Percentiles rank a stretch among this genome's conserved stretches.
phyloP scores from a whole-genome alignment of 2,797 vertebrate genomes.

The Danio aesculapii region DNA sequence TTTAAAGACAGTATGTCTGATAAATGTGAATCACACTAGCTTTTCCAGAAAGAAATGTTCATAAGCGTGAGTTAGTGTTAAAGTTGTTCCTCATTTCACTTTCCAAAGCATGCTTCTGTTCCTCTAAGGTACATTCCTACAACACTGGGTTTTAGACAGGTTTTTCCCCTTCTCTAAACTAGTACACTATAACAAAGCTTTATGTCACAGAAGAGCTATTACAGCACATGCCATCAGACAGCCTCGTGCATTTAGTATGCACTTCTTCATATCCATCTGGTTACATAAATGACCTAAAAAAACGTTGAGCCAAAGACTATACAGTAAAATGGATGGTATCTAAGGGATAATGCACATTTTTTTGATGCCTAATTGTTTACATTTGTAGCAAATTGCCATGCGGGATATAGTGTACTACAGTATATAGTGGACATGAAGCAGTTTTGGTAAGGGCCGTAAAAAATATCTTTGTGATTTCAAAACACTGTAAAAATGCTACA shows the following conservation, averaged over 20 bases:
- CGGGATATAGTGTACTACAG: too few relatives aligned
- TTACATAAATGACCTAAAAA: not conserved
- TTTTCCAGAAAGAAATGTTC: not conserved
- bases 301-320: not conserved
- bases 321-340: not conserved
- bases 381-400: too few relatives aligned
- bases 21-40: not conserved
- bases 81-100: constrained; percentile 29
- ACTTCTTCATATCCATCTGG: not conserved
- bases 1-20: not conserved
- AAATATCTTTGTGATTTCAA: too few relatives aligned
- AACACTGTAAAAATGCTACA: too few relatives aligned
- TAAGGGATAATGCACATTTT: too few relatives aligned
- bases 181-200: not conserved
- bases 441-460: too few relatives aligned
- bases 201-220: not conserved
- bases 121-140: constrained; percentile 38
- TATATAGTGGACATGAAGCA: too few relatives aligned
- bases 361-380: too few relatives aligned
- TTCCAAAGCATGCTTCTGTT: constrained; percentile 31
- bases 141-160: not conserved
- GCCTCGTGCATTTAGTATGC: not conserved
- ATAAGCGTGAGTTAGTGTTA: not conserved
- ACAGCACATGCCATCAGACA: not conserved
- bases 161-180: constrained; percentile 16